Percentiles rank a stretch among this genome's conserved stretches.
These are phyloP conservation scores for Glomeris marginata DNA, from an alignment of 2,888 invertebrate genomes.

Conservation along the genomic window DNA sequence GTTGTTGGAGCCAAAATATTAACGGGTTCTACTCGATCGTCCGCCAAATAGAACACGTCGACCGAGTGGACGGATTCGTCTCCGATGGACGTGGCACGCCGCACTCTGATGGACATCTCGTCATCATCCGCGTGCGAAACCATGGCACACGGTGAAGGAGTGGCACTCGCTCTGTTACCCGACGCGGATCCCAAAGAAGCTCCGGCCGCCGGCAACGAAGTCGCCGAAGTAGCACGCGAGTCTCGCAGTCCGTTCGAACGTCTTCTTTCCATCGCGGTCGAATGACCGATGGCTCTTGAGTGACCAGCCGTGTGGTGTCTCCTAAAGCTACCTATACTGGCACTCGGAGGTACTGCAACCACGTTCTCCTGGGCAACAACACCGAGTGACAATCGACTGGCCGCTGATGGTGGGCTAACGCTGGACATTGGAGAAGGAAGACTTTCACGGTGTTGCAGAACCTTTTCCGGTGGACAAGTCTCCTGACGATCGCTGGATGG, in stretches of 20 bases:
- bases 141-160: conserved; percentile 3
- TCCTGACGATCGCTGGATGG: conserved; percentile 68
- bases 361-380: background rate
- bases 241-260: background rate
- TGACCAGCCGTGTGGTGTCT: background rate
- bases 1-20: background rate
- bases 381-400: background rate
- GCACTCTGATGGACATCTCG: conserved; percentile 14
- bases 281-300: background rate
- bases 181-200: background rate
- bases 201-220: conserved; percentile 3
- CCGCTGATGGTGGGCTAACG: background rate
- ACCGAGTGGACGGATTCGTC: conserved; percentile 69
- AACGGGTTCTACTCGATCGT: conserved; percentile 47
- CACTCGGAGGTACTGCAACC: conserved; percentile 4
- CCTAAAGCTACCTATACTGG: conserved; percentile 9
- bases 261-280: background rate
- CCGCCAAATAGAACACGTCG: conserved; percentile 84
- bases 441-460: background rate
- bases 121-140: too few relatives aligned
- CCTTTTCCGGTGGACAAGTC: too few relatives aligned
- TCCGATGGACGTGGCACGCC: conserved; percentile 63
- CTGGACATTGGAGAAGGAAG: background rate
- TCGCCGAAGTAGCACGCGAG: conserved; percentile 4
- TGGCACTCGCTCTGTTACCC: background rate